Percentiles rank a stretch among this genome's conserved stretches.
Evolutionary conservation across 2,888 invertebrate species (phyloP).

Genomic region (Trichacis sp.): DNA sequence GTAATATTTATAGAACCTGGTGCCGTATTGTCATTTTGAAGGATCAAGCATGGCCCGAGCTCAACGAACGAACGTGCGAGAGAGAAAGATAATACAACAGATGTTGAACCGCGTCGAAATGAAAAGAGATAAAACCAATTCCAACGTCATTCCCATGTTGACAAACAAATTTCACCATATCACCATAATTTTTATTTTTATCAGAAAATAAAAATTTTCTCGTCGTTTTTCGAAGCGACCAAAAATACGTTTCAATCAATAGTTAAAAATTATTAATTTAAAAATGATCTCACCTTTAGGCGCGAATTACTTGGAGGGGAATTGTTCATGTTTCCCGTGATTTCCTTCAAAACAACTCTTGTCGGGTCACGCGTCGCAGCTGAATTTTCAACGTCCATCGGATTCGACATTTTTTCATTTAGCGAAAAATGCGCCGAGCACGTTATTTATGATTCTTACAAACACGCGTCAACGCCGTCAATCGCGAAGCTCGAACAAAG

Average conservation of each 20-base stretch:
- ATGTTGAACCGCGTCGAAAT: neutral
- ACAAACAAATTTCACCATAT: no score
- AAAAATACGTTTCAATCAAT: no score
- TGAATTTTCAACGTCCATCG: slow-evolving; percentile 37
- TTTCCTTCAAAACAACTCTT: slow-evolving; percentile 57
- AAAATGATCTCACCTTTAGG: slow-evolving; percentile 49
- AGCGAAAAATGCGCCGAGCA: no score
- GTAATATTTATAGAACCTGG: slow-evolving; percentile 21
- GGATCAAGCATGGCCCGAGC: slow-evolving; percentile 13
- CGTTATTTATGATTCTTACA: no score
- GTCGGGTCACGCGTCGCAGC: slow-evolving; percentile 54
- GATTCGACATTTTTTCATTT: slow-evolving; percentile 53
- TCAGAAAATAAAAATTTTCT: no score
- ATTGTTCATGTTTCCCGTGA: slow-evolving; percentile 60
- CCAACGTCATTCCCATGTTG: no score
- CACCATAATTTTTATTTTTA: no score
- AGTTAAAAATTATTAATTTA: no score
- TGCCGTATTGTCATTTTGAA: slow-evolving; percentile 21
- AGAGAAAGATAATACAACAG: neutral
- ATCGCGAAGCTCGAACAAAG: no score
- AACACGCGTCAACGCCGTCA: no score
- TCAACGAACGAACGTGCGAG: neutral
- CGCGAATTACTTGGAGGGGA: slow-evolving; percentile 48
- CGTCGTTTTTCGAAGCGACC: no score
- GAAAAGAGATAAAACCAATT: no score